These are phyloP conservation scores for Oncorhynchus gorbuscha DNA, from an alignment of 2,113 vertebrate species.

Conservation along the genomic window DNA sequence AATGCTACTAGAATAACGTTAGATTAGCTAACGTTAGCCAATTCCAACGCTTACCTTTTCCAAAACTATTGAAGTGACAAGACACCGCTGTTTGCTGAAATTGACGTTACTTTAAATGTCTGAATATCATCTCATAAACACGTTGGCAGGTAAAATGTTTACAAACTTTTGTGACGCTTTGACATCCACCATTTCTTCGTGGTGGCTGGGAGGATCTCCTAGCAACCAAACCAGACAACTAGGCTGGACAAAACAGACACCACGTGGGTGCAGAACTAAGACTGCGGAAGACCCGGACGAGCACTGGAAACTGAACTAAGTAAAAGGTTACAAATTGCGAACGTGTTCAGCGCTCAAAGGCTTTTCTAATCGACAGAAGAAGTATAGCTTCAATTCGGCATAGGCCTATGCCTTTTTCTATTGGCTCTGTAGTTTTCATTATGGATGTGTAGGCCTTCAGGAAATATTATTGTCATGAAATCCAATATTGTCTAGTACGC, in stretches of 20 bases:
- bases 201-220: slow-evolving; percentile 23
- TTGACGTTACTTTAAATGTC: not conserved
- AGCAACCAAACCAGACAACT: slow-evolving; percentile 36
- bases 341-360: not conserved
- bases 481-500: too few relatives aligned
- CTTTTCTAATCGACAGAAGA: too few relatives aligned
- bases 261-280: not conserved
- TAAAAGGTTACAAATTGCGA: not conserved
- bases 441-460: too few relatives aligned
- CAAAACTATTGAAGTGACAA: not conserved
- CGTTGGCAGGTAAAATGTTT: not conserved
- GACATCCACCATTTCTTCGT: not conserved
- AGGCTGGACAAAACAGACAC: not conserved
- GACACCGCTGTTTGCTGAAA: not conserved
- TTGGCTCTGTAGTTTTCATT: too few relatives aligned
- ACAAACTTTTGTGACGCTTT: not conserved
- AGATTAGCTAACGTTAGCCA: not conserved
- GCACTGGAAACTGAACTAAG: not conserved
- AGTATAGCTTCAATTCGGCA: too few relatives aligned
- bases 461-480: too few relatives aligned
- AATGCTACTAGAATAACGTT: not conserved
- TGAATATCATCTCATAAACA: not conserved
- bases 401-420: too few relatives aligned
- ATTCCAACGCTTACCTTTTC: not conserved
- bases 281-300: not conserved